phyloP scores from a whole-genome alignment of 2,113 vertebrate genomes.

The Tachysurus vachellii region DNA sequence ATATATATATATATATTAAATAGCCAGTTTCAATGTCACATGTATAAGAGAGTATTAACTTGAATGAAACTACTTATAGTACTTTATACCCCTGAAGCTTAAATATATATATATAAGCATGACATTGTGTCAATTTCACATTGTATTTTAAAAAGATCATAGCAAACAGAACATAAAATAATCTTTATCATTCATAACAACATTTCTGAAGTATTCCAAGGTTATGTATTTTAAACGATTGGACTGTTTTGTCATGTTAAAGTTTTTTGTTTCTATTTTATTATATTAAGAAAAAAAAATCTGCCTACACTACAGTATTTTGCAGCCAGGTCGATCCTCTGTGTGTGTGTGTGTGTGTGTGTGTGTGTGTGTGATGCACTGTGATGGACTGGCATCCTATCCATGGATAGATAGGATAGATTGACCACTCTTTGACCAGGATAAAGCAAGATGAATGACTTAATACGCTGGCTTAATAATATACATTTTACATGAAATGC shows the following conservation, averaged over 20 bases:
- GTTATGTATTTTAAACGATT: neutral
- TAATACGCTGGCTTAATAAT: neutral
- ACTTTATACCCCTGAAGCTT: too few species aligned
- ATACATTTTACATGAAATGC: neutral
- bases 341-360: neutral
- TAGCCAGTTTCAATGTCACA: too few species aligned
- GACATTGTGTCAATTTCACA: neutral
- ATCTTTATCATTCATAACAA: neutral
- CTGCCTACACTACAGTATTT: neutral
- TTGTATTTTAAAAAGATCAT: neutral
- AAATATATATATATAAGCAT: too few species aligned
- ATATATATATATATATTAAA: too few species aligned
- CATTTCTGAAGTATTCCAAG: neutral
- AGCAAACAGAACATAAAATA: neutral
- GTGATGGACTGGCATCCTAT: too few species aligned
- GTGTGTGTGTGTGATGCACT: neutral
- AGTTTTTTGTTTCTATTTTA: too few species aligned
- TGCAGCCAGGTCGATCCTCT: neutral
- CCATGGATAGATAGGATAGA: neutral
- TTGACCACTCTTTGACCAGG: neutral
- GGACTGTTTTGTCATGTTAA: neutral
- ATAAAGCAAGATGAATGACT: slow-evolving; percentile 2
- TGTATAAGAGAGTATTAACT: too few species aligned
- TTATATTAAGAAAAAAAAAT: too few species aligned
- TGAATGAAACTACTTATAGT: too few species aligned